Conservation (phyloP, 1,140 invertebrate genomes). For the Heliconius himera region DNA sequence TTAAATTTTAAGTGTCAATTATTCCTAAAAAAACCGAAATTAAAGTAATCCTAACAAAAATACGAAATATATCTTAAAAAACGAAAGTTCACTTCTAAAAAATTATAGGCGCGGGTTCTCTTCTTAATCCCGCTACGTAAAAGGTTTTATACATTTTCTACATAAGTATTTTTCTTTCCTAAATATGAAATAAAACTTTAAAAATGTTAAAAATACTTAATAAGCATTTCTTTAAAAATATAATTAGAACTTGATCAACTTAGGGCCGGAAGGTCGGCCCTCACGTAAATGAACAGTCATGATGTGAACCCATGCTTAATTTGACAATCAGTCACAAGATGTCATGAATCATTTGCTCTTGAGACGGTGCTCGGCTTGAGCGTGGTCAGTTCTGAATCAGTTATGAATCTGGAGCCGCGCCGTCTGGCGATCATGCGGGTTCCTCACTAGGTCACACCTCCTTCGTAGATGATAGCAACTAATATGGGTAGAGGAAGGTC, state of each 20-base stretch:
- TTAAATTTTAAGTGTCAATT: no score
- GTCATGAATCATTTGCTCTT: slow-evolving; percentile 42
- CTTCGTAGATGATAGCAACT: slow-evolving; percentile 35
- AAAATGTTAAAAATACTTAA: background rate
- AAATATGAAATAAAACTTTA: no score
- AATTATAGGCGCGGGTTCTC: no score
- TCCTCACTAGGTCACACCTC: slow-evolving; percentile 62
- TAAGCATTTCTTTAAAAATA: slow-evolving; percentile 8
- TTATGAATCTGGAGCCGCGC: slow-evolving; percentile 59
- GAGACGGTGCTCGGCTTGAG: slow-evolving; percentile 53
- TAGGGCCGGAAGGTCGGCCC: slow-evolving; percentile 17
- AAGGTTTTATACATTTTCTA: no score
- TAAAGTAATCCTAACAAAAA: no score
- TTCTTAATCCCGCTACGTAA: no score
- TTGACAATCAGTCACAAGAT: slow-evolving; percentile 27
- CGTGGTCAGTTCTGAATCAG: slow-evolving; percentile 53
- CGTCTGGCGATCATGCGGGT: slow-evolving; percentile 70
- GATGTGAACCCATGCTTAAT: slow-evolving; percentile 31
- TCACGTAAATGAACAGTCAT: slow-evolving; percentile 34
- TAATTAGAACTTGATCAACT: background rate
- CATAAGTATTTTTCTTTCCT: no score
- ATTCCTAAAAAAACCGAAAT: no score
- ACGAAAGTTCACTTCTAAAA: no score
- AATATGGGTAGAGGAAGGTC: slow-evolving; percentile 14
- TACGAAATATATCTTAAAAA: no score